Conservation (phyloP, 1,140 invertebrate species). For the Drosophila sp. region DNA sequence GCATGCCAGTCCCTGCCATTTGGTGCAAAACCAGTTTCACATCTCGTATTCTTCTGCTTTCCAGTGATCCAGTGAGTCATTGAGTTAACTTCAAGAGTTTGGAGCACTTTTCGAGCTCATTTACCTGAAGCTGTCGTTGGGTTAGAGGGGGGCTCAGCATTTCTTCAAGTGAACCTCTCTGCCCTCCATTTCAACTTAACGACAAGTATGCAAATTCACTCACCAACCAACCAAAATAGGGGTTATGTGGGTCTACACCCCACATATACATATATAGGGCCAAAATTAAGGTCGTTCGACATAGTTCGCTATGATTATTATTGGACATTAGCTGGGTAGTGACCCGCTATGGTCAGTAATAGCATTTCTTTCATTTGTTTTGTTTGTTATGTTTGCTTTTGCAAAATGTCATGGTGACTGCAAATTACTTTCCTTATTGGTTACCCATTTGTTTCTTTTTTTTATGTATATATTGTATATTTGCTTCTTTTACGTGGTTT, state of each 20-base stretch:
- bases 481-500: not conserved
- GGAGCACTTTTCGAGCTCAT: conserved; percentile 44
- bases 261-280: too few relatives aligned
- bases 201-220: conserved; percentile 39
- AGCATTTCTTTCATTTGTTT: conserved; percentile 67
- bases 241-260: too few relatives aligned
- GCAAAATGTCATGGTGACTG: conserved; percentile 72
- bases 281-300: conserved; percentile 68
- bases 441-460: conserved; percentile 28
- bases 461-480: conserved; percentile 4
- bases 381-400: conserved; percentile 25
- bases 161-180: conserved; percentile 24
- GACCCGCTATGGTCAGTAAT: conserved; percentile 70
- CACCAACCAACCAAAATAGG: conserved; percentile 1
- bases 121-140: conserved; percentile 28
- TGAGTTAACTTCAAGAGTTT: conserved; percentile 5
- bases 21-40: conserved; percentile 67
- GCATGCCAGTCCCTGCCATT: conserved; percentile 58
- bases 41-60: conserved; percentile 42
- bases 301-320: conserved; percentile 73
- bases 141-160: not conserved
- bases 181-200: conserved; percentile 21
- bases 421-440: conserved; percentile 77
- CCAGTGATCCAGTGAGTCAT: conserved; percentile 34
- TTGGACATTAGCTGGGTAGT: conserved; percentile 56